These are phyloP conservation scores for Beaufortia kweichowensis DNA, from an alignment of 2,113 vertebrate species.

Conservation along the genomic window DNA sequence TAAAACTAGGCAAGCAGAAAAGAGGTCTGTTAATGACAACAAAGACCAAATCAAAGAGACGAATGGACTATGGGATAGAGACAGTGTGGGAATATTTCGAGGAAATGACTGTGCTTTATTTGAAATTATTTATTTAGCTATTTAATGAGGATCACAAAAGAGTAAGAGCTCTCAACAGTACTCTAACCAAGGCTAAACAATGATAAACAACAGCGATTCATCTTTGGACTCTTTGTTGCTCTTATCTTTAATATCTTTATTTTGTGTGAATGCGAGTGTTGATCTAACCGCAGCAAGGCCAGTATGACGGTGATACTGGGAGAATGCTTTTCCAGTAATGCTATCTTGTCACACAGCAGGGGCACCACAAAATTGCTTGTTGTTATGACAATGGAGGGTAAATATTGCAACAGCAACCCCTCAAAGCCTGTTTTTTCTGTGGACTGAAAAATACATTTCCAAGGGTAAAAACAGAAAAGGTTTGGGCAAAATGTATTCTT, in stretches of 20 bases:
- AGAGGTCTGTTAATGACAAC: neutral
- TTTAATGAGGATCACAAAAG: conserved; percentile 13
- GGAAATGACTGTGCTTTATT: neutral
- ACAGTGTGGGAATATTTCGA: neutral
- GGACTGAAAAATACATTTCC: conserved; percentile 5
- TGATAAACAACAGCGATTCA: neutral
- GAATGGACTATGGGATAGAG: neutral
- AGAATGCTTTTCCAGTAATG: conserved; percentile 74
- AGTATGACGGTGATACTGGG: conserved; percentile 76
- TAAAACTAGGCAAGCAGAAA: conserved; percentile 17
- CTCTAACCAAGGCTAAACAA: conserved; percentile 8
- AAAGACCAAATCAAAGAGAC: neutral
- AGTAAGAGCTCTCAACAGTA: conserved; percentile 8
- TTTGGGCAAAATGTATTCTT: too few species aligned
- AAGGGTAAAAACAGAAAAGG: too few species aligned
- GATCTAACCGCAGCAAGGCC: conserved; percentile 73
- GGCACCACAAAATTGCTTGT: conserved; percentile 83
- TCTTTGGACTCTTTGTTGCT: neutral
- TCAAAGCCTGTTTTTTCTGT: conserved; percentile 55
- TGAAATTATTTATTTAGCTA: neutral
- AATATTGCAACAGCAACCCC: conserved; percentile 74
- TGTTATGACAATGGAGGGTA: conserved; percentile 86
- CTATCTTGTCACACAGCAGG: conserved; percentile 74
- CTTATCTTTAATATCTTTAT: neutral
- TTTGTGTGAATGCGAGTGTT: conserved; percentile 1